Evolutionary conservation across 2,888 invertebrate genomes (phyloP), one percentile per base, ranked within the genome.

Genomic region (Agrilus biguttatus): DNA sequence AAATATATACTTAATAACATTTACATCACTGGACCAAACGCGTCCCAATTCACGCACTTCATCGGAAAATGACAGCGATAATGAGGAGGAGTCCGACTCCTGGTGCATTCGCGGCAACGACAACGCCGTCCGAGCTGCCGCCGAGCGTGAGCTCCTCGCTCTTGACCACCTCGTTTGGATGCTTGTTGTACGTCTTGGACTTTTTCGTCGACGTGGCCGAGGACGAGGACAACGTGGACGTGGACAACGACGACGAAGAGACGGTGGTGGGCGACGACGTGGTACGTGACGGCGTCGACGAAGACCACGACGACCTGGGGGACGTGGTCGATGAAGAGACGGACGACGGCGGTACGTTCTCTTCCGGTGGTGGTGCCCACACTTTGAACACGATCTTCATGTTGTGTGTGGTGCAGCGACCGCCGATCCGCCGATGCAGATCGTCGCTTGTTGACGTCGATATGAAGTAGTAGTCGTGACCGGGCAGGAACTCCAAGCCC

Each of bases 381-480:
- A 89, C 49, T 47, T 58, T 57, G 70, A 92, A 92, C 47, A 92
- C 88, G 57, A 93, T 83, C 74, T 91, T 91, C 92, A 93, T 93
- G 68, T 92, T 91, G 67, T 92, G 82, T 55, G 84, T 83, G 52
- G 84, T 78, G 71, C 93, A 93, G 51, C 90, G 80, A 49, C 92
- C 91, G 42, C 92, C 92, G 66, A 91, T 88, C 61, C 90, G 81
- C 66, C 90, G 77, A 63, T 91, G 88, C 58, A 92, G 70, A 63
- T 91, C 91, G 63, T 90, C 89, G 67, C 86, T 85, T 54, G 89
- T 89, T 51, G 91, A 90, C 57, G 91, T 92, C 51, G 90, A 80
- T 62, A 83, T 82, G 71, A 93, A 92, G 66, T 90, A 93, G 68
- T 93, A 93, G 67, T 92, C 92, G 67, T 89, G 87, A 51, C 91